Base-by-base conservation (phyloP, 1,140 invertebrate genomes). In the Heterodera schachtii region DNA sequence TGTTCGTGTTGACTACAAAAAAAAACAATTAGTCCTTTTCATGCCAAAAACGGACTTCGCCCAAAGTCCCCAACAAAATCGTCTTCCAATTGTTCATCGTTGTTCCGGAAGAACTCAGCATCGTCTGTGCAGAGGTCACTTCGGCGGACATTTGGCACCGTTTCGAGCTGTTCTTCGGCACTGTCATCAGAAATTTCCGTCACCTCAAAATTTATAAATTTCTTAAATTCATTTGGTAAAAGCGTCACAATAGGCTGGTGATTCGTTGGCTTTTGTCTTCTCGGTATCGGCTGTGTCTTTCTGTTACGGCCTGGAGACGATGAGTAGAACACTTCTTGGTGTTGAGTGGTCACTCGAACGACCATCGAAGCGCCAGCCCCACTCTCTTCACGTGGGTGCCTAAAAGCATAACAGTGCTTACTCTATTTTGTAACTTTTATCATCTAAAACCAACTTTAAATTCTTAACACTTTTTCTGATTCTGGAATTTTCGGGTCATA, bases 41-140 rank as follows among this genome's bases (percentile, higher is more conserved):
- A 71, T 78, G 77, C 41, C 7, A 44, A 41, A 31, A 57, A 31
- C 49, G 0, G n/a, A 78, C 49, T 78, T 70, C 77, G 46, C 46
- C 77, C 41, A 41, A 21, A 43, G 46, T 31, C 21, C 0, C 70
- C 16, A n/a, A 0, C 76, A 70, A n/a, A 41, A 0, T 76, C 31
- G 16, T 78, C 77, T 2, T 64, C 41, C 66, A 49, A 31, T 31
- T 47, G 49, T 46, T 78, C 64, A 19, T 78, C 77, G 21, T 70
- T 46, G 70, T 69, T 47, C 43, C 70, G 77, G 70, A 78, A 78
- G 3, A 78, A 78, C 70, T 78, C 77, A 41, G 77, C 77, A 52
- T 78, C 77, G 7, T 78, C 77, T n/a, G 77, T 78, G 19, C 77
- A 66, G 49, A 70, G 77, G 4, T 78, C 77, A 78, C 77, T 78